phyloP scores from a whole-genome alignment of 1,140 invertebrate genomes.

The Kradibia gibbosae region DNA sequence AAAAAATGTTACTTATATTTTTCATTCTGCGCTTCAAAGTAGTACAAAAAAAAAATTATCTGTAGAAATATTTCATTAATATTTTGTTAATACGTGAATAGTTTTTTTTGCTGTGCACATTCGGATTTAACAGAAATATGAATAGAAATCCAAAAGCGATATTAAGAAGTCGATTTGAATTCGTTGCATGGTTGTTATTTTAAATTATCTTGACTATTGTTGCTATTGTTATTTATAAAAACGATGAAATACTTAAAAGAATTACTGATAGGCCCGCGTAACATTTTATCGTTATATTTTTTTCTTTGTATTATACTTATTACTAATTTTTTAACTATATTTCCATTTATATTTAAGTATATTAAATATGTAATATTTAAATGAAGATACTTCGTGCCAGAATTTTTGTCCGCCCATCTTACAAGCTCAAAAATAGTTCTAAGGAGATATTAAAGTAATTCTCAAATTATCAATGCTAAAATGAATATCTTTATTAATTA shows the following conservation, averaged over 20 bases:
- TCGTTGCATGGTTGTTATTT: slow-evolving; percentile 12
- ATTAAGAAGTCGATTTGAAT: too few species aligned
- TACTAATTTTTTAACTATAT: too few species aligned
- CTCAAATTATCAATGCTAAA: slow-evolving; percentile 1
- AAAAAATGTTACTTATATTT: background rate
- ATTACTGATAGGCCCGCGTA: too few species aligned
- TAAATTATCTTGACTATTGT: slow-evolving; percentile 5
- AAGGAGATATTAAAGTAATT: background rate
- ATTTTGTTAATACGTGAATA: background rate
- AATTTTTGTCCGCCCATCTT: background rate
- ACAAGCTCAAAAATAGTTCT: slow-evolving; percentile 26
- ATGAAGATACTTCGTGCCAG: too few species aligned
- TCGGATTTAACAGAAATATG: too few species aligned
- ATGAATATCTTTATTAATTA: background rate
- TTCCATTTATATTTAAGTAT: too few species aligned
- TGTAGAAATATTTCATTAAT: background rate
- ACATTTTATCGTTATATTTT: too few species aligned
- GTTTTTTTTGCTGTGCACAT: too few species aligned
- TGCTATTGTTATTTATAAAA: background rate
- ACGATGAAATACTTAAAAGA: too few species aligned
- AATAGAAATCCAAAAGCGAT: too few species aligned
- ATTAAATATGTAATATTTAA: too few species aligned
- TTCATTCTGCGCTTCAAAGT: background rate
- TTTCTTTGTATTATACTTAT: background rate
- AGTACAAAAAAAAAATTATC: background rate